These are phyloP conservation scores for Priocnemis perturbator DNA, from an alignment of 2,888 invertebrate species.

Conservation along the genomic window DNA sequence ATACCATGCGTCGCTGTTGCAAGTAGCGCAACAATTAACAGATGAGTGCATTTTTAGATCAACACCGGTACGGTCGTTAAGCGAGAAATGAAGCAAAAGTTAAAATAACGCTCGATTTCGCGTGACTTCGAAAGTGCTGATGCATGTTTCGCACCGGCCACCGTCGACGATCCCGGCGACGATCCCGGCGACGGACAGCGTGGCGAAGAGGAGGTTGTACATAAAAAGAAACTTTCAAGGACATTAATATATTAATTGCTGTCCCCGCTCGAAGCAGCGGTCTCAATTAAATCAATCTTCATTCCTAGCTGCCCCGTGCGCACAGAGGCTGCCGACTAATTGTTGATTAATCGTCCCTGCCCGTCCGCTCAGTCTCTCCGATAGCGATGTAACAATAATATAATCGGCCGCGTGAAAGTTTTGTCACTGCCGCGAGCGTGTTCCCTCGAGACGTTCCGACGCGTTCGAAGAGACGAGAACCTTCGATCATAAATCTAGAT, in stretches of 20 bases:
- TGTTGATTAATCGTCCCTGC: constrained; percentile 42
- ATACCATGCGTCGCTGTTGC: too few species aligned
- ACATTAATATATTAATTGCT: constrained; percentile 3
- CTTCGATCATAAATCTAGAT: constrained; percentile 33
- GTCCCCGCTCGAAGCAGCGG: constrained; percentile 25
- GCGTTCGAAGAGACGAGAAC: constrained; percentile 22
- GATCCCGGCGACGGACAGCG: too few species aligned
- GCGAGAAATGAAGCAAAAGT: too few species aligned
- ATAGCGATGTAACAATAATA: constrained; percentile 27
- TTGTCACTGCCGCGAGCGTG: constrained; percentile 20
- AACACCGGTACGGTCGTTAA: too few species aligned
- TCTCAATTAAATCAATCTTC: constrained; percentile 48
- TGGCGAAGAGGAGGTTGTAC: too few species aligned
- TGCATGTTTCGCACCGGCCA: too few species aligned
- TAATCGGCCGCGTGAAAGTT: constrained; percentile 53
- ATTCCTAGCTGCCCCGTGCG: constrained; percentile 7
- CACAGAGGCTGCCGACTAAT: constrained; percentile 39
- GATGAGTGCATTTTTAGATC: too few species aligned
- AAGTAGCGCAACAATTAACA: too few species aligned
- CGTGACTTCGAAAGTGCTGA: too few species aligned
- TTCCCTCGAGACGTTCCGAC: constrained; percentile 11
- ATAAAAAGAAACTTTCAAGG: too few species aligned
- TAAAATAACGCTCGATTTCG: too few species aligned
- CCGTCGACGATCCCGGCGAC: too few species aligned
- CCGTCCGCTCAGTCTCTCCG: not conserved